These are phyloP conservation scores for Bibio marci DNA, from an alignment of 2,888 invertebrate genomes.

Conservation along the genomic window DNA sequence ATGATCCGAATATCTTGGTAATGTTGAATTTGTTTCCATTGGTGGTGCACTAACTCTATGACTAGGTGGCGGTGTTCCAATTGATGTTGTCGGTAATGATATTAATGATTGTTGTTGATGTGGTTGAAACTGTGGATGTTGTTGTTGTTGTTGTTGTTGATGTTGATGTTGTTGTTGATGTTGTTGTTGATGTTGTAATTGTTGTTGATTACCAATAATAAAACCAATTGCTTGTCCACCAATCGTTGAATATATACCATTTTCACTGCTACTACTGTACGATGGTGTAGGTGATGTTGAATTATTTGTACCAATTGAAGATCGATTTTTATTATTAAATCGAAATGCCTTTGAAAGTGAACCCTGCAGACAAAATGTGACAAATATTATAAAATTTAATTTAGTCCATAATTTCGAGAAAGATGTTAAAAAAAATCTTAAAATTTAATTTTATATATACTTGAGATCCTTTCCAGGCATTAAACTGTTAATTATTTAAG, in stretches of 20 bases:
- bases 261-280: slow-evolving; percentile 30
- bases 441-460: slow-evolving; percentile 11
- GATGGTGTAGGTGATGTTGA: slow-evolving; percentile 31
- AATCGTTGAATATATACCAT: slow-evolving; percentile 29
- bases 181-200: slow-evolving; percentile 6
- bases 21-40: slow-evolving; percentile 13
- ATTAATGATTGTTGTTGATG: neutral
- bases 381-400: neutral
- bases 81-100: neutral
- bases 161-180: slow-evolving; percentile 1
- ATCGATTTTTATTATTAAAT: slow-evolving; percentile 25
- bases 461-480: slow-evolving; percentile 32
- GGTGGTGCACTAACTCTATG: slow-evolving; percentile 28
- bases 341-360: slow-evolving; percentile 31
- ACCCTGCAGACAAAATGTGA: slow-evolving; percentile 16
- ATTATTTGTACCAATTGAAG: slow-evolving; percentile 17
- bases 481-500: too few species aligned
- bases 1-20: slow-evolving; percentile 24
- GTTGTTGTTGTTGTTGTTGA: slow-evolving; percentile 25
- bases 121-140: slow-evolving; percentile 6
- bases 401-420: neutral
- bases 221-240: slow-evolving; percentile 17
- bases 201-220: neutral
- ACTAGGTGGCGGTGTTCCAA: slow-evolving; percentile 19
- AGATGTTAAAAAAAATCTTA: neutral